Base-by-base conservation (phyloP, 2,113 vertebrate species). In the Electrona antarctica region DNA sequence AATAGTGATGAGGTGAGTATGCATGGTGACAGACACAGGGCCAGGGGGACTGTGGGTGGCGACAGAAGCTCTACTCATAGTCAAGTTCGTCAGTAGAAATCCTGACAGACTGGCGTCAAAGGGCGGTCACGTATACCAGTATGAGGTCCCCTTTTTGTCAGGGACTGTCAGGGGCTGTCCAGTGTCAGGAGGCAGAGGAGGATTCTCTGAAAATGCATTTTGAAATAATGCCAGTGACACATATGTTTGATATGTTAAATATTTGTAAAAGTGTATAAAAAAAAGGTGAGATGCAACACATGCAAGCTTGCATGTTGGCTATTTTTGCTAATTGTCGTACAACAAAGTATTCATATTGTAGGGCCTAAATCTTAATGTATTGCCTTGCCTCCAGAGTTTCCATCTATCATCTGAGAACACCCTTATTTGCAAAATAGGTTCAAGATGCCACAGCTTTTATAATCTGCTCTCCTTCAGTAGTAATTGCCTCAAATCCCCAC, bases 401-500 rank as follows among this genome's bases (percentile, higher is more conserved):
- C 33, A 46, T 59, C 11, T 41, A 6, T 60, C 33, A 54, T 69
- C 49, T 10, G 49, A 50, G 49, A 50, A 50, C 55, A 33, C 41
- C 11, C 13, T n/a, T 47, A 9, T 64, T 14, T 58, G n/a, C 28
- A 8, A 0, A 2, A 66, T 14, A 13, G 6, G 59, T 21, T 63
- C 10, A 69, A 45, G 1, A 41, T n/a, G 2, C 71, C 61, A 1
- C 45, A 76, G 59, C 59, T 7, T 68, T 49, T 47, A 57, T 76
- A 61, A 78, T 85, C 84, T 8, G 0, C 77, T 71, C 76, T 78
- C 54, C 45, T 70, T 64, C 54, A 77, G 61, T 46, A 11, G 71
- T 45, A 3, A 54, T 54, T 54, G 60, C 70, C 58, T 61, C 8
- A 84, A 87, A 89, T 83, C 77, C 73, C 76, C 62, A 71, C 68